Evolutionary conservation across 2,888 invertebrate genomes (phyloP).

Genomic region (Dynastes hyllus): DNA sequence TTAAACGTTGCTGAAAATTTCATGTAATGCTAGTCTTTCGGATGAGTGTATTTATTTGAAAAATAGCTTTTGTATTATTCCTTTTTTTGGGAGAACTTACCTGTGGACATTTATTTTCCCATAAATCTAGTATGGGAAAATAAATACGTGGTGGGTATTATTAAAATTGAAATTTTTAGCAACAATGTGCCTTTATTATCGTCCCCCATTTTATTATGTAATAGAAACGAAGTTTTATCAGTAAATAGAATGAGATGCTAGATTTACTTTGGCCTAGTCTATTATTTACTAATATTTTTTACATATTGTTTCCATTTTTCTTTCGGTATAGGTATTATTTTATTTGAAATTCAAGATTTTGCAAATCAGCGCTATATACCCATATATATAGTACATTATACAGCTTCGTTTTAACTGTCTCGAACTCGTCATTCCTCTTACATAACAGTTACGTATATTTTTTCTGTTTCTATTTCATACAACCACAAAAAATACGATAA

Average conservation of each 20-base stretch:
- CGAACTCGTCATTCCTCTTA: constrained; percentile 45
- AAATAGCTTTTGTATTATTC: neutral
- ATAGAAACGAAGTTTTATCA: constrained; percentile 49
- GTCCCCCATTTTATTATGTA: constrained; percentile 35
- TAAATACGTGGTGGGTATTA: neutral
- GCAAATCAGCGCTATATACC: too few species aligned
- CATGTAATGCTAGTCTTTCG: constrained; percentile 44
- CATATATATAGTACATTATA: constrained; percentile 32
- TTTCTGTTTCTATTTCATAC: constrained; percentile 35
- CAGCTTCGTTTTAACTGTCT: constrained; percentile 25
- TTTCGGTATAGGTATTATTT: neutral
- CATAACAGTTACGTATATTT: constrained; percentile 25
- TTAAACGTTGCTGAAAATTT: constrained; percentile 57
- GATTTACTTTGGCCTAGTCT: constrained; percentile 58
- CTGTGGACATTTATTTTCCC: neutral
- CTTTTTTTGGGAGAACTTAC: constrained; percentile 7
- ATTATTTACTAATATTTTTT: constrained; percentile 34
- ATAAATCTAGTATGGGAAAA: neutral
- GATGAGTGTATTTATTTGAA: neutral
- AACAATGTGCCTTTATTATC: constrained; percentile 53
- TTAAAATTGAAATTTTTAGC: constrained; percentile 57
- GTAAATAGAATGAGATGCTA: constrained; percentile 50
- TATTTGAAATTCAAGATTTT: constrained; percentile 4
- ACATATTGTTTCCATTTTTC: constrained; percentile 19
- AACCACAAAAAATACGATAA: constrained; percentile 21